phyloP scores from a whole-genome alignment of 2,797 vertebrate genomes.

The Hippopotamyrus pictus region DNA sequence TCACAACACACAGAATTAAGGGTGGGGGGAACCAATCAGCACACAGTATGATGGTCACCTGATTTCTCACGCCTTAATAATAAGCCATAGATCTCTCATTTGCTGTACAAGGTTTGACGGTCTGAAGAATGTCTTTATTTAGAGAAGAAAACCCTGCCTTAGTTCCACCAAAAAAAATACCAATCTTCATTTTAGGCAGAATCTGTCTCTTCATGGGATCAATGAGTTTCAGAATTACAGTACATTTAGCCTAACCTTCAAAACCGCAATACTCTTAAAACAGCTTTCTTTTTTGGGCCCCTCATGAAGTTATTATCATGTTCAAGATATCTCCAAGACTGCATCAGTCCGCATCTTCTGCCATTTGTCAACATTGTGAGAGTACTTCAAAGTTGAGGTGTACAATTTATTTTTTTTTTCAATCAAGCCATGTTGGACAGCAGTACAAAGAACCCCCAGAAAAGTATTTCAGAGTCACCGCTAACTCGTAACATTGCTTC shows the following conservation, averaged over 20 bases:
- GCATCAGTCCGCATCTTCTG: not conserved
- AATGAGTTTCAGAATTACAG: not conserved
- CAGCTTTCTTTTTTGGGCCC: not conserved
- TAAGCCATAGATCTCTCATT: not conserved
- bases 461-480: not conserved
- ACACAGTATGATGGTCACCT: not conserved
- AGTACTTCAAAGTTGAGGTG: conserved; percentile 9
- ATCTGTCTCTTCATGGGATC: not conserved
- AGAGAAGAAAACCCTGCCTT: conserved; percentile 4
- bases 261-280: conserved; percentile 10
- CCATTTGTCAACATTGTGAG: conserved; percentile 6
- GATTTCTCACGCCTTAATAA: not conserved
- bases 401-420: not conserved
- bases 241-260: not conserved
- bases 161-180: not conserved
- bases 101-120: not conserved
- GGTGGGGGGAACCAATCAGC: not conserved
- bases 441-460: not conserved
- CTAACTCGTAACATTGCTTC: not conserved
- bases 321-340: conserved; percentile 4
- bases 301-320: conserved; percentile 16
- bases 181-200: conserved; percentile 11
- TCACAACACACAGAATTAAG: not conserved
- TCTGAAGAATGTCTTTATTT: not conserved
- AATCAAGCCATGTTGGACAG: not conserved